Percentiles rank a stretch among this genome's conserved stretches.
These are phyloP conservation scores for Lysiphlebus fabarum DNA, from an alignment of 1,140 invertebrate species.

Conservation along the genomic window DNA sequence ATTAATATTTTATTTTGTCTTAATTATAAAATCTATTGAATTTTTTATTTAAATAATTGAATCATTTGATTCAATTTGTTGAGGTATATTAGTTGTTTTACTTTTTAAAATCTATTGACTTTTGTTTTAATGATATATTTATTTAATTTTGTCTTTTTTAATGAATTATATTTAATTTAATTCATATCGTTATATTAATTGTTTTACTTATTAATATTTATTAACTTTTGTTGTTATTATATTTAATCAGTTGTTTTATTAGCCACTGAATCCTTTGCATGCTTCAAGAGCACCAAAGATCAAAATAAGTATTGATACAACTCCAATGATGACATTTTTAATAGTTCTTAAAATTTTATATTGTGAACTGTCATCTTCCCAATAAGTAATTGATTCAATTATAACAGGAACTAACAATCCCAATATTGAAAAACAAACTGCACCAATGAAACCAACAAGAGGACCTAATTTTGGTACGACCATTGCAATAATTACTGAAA, in stretches of 20 bases:
- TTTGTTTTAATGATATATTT: background rate
- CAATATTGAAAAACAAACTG: conserved; percentile 91
- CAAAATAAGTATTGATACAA: conserved; percentile 73
- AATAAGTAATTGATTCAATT: conserved; percentile 79
- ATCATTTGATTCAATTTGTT: no score
- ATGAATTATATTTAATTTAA: conserved; percentile 6
- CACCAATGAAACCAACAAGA: conserved; percentile 92
- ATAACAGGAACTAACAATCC: conserved; percentile 88
- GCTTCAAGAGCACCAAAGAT: conserved; percentile 75
- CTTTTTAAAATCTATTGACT: no score
- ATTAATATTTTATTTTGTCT: no score
- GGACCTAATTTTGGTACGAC: conserved; percentile 85
- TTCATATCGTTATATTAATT: background rate
- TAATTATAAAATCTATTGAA: no score
- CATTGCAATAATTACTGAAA: conserved; percentile 76
- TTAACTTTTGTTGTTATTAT: no score
- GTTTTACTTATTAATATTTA: background rate
- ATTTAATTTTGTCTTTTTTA: background rate
- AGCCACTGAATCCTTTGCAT: conserved; percentile 61
- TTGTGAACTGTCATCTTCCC: conserved; percentile 70
- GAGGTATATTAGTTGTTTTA: no score
- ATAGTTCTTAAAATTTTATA: conserved; percentile 66
- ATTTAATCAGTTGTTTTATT: no score
- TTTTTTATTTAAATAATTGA: no score
- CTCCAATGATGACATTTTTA: conserved; percentile 72